Evolutionary conservation across 2,113 vertebrate species (phyloP), one percentile per base, ranked within the genome.

Genomic region (Penelope pileata): DNA sequence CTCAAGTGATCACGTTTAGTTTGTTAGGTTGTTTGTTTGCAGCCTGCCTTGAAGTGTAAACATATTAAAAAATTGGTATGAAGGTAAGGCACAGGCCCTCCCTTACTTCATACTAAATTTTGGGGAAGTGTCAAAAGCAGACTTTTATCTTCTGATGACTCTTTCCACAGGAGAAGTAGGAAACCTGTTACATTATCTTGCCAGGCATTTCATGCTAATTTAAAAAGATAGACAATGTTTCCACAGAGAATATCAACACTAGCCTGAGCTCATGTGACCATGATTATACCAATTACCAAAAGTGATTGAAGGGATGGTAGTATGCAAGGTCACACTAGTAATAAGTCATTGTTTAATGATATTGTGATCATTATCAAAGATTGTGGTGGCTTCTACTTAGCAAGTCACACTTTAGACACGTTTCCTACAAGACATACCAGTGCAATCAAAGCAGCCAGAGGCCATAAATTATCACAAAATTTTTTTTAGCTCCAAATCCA

Each of bases 361-460:
- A 32, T 47, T 70, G 19, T 40, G n/a, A 26, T 75, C 50, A 85
- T 94, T 92, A 73, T 38, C 58, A 87, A 76, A 36, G 58, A 64
- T 59, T 82, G 53, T 54, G 21, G 47, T 56, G 13, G 36, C 26
- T 90, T 87, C 48, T 91, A 58, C 32, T 18, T 53, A 51, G 54
- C 27, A 47, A 68, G 50, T 88, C 78, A 54, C 32, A 15, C 75
- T 50, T 60, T 87, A 23, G 27, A 22, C 14, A 5, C 9, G 26
- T 66, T 89, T 90, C 24, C 40, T 79, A 11, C 36, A 79, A 90
- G 77, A 56, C 14, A 34, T 34, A 32, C 29, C 22, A 45, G 4
- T 67, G 62, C 43, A 85, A 24, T 34, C 23, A 48, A 63, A 75
- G 27, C 27, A 76, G 22, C 15, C 30, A 50, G 66, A 73, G 32